A percentile compares a stretch with the other conserved stretches of the same genome.
These are phyloP conservation scores for Platyrinchus mystaceus DNA, from an alignment of 2,797 vertebrate species.

Conservation along the genomic window DNA sequence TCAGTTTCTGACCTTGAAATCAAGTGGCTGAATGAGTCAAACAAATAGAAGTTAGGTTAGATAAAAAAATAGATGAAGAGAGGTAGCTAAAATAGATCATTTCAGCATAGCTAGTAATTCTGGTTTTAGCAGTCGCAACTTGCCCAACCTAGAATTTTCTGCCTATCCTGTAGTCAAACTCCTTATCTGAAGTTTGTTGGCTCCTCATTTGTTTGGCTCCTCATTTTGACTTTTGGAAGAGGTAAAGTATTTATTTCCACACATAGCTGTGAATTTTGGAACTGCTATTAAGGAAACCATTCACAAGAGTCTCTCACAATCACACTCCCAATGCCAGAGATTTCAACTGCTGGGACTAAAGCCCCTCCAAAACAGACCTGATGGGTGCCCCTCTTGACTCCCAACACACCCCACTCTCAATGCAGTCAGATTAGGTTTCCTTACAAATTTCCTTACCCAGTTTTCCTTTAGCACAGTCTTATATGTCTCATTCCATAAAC, in stretches of 20 bases:
- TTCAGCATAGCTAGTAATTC: background rate
- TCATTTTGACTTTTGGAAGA: background rate
- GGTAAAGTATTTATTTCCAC: background rate
- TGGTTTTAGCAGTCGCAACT: background rate
- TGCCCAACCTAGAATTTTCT: background rate
- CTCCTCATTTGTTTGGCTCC: background rate
- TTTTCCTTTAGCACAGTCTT: background rate
- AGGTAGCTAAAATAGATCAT: background rate
- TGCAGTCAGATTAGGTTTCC: background rate
- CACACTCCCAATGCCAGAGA: background rate
- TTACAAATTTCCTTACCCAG: too few relatives aligned
- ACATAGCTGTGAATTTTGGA: background rate
- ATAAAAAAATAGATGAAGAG: background rate
- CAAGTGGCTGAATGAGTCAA: background rate
- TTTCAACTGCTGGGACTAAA: background rate
- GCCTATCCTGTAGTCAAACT: background rate
- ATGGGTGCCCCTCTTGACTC: accelerated
- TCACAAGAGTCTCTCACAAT: background rate
- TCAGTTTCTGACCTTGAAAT: background rate
- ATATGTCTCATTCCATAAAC: background rate
- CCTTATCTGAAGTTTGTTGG: background rate
- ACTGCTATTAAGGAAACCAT: background rate
- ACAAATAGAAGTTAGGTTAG: background rate
- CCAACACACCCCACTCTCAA: background rate
- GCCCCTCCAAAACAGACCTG: background rate